phyloP scores from a whole-genome alignment of 2,797 vertebrate species.

The Dryobates pubescens region DNA sequence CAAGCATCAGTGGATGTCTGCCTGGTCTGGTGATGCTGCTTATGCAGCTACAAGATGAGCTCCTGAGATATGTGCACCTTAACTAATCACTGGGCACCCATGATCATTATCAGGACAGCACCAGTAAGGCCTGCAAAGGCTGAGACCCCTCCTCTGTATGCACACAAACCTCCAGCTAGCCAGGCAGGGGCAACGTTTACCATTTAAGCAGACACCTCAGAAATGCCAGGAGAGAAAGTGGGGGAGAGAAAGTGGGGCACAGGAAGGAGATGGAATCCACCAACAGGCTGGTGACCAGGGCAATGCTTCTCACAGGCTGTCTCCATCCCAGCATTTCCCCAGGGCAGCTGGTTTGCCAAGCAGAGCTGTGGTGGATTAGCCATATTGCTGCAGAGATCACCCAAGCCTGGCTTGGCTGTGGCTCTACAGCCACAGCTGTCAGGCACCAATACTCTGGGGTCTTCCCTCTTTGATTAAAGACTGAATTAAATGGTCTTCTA shows the following conservation, averaged over 20 bases:
- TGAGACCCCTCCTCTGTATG: not conserved
- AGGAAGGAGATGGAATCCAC: not conserved
- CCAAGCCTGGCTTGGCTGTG: fast-evolving
- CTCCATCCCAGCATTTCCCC: not conserved
- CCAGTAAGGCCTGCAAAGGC: not conserved
- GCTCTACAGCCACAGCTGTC: not conserved
- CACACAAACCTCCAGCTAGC: not conserved
- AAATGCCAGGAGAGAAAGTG: not conserved
- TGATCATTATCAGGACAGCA: not conserved
- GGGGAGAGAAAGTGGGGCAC: not conserved
- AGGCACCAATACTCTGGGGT: not conserved
- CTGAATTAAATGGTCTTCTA: conserved; percentile 26
- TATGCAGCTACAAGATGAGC: not conserved
- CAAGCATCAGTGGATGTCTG: not conserved
- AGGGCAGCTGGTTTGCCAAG: not conserved
- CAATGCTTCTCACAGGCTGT: not conserved
- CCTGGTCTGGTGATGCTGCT: not conserved
- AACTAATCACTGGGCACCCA: not conserved
- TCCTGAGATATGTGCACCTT: not conserved
- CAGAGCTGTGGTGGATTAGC: not conserved
- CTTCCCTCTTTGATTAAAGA: not conserved
- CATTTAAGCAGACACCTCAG: not conserved
- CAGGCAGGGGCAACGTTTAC: not conserved
- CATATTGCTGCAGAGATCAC: not conserved
- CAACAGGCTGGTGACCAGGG: not conserved